Evolutionary conservation across 2,888 invertebrate species (phyloP), one percentile per base, ranked within the genome.

Genomic region (Doris montereyensis): DNA sequence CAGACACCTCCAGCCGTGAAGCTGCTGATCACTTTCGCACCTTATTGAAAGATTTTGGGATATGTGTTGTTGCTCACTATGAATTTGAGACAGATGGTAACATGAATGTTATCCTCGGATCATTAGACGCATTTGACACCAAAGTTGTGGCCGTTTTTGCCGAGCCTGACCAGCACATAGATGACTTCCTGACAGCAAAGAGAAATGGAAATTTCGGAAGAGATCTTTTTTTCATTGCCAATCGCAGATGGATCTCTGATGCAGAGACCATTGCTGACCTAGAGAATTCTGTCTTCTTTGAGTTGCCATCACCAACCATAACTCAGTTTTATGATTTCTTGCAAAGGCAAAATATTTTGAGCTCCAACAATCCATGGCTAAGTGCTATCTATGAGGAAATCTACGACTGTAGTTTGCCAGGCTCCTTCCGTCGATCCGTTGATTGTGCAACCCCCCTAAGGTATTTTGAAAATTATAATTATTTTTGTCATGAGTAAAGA

Each of bases 141-240:
- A 81, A 84, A 32, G 84, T 89, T 28, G 89, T 89, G 5, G 87
- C 87, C 5, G 87, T 89, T 0, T 89, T 89, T 76, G 82, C 87
- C 0, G 86, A 86, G 21, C 85, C 86, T 3, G 85, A 87, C 34
- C 65, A 65, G 5, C 84, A 88, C 67, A 83, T 88, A 1, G 77
- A 78, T 32, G 83, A 85, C 0, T 83, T 89, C 26, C 81, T 89
- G 4, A 34, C 65, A 1, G 82, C 83, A 32, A 88, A 87, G 78
- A 58, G 76, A 2, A 35, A 21, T 1, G 74, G 77, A 0, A 60
- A 75, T 5, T 73, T 57, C 5, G 82, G 79, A 13, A 41, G 41
- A 1, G 76, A 83, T 30, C 62, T 88, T 3, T 79, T 85, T 1
- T 89, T 87, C 75, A 82, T 89, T 13, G 82, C 87, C 8, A 88